Evolutionary conservation across 2,113 vertebrate species (phyloP).

Genomic region (Turdus rufiventris): DNA sequence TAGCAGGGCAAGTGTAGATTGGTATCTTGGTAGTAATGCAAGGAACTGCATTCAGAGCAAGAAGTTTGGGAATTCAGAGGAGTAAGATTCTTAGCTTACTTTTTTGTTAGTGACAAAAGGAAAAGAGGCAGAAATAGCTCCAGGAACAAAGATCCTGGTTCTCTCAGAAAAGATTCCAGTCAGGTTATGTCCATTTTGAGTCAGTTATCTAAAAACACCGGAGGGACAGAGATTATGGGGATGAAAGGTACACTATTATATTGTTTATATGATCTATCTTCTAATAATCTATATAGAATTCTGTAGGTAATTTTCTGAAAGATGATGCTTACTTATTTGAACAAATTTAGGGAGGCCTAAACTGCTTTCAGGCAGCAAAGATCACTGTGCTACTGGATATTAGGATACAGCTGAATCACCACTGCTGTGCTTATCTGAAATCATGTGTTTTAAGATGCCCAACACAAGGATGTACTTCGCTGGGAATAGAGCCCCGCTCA

Average conservation of each 20-base stretch:
- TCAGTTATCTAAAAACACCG: constrained; percentile 15
- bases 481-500: background rate
- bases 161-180: background rate
- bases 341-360: constrained; percentile 19
- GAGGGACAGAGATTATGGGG: constrained; percentile 26
- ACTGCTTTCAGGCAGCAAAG: background rate
- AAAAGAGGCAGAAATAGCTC: background rate
- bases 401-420: background rate
- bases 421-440: background rate
- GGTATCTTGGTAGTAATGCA: constrained; percentile 4
- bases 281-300: constrained; percentile 50
- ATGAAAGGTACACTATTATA: constrained; percentile 50
- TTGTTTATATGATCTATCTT: constrained; percentile 32
- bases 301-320: constrained; percentile 57
- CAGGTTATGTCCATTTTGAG: background rate
- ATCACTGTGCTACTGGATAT: background rate
- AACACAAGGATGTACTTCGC: background rate
- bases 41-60: background rate
- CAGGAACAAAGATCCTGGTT: constrained; percentile 45
- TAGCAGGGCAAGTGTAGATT: background rate
- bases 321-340: constrained; percentile 32
- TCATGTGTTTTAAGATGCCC: background rate
- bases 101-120: background rate
- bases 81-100: background rate
- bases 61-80: background rate